These are phyloP conservation scores for Glyptemys insculpta DNA, from an alignment of 2,797 vertebrate genomes.

Conservation along the genomic window DNA sequence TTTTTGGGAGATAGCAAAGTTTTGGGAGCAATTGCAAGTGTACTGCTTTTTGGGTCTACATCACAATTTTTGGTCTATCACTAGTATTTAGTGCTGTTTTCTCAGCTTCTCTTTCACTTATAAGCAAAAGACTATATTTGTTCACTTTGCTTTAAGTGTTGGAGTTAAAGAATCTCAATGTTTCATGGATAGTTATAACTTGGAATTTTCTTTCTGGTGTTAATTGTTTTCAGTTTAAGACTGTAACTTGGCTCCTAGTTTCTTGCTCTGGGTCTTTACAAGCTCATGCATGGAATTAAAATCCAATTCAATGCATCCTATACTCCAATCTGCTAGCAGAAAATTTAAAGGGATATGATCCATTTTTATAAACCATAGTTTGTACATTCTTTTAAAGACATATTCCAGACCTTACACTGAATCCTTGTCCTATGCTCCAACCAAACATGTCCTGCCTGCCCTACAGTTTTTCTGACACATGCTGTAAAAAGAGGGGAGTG, in stretches of 20 bases:
- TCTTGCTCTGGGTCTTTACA: not conserved
- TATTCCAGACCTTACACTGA: not conserved
- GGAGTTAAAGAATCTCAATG: not conserved
- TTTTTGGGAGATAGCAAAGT: not conserved
- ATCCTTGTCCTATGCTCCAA: not conserved
- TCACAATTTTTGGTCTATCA: not conserved
- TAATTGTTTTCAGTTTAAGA: not conserved
- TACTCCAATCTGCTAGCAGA: not conserved
- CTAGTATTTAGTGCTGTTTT: not conserved
- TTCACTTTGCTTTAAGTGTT: not conserved
- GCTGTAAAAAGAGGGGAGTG: not conserved
- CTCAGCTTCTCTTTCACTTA: not conserved
- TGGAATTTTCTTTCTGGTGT: not conserved
- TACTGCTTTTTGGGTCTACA: not conserved
- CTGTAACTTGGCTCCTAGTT: accelerated
- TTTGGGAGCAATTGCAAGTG: not conserved
- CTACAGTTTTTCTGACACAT: not conserved
- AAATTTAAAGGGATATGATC: not conserved
- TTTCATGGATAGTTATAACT: not conserved
- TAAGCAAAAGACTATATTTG: no score
- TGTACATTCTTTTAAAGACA: not conserved
- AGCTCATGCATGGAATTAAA: not conserved
- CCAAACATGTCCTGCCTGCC: not conserved
- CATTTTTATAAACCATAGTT: accelerated
- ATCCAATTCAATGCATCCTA: not conserved